Evolutionary conservation across 2,888 invertebrate genomes (phyloP).

Genomic region (Lasiommata megera): DNA sequence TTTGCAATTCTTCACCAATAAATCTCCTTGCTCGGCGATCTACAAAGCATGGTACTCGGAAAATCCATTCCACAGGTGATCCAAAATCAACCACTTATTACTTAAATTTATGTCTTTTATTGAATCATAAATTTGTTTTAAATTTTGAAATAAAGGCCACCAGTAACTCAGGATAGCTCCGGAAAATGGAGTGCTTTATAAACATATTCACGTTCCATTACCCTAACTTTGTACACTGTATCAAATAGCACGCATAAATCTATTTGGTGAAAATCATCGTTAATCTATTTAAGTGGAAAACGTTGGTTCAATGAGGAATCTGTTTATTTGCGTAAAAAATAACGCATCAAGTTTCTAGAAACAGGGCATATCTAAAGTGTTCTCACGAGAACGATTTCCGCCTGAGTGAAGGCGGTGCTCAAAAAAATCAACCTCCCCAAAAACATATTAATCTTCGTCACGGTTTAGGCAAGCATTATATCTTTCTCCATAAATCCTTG

Average conservation of each 20-base stretch:
- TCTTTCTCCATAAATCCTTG: conserved; percentile 13
- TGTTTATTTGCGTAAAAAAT: conserved; percentile 5
- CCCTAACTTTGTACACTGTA: too few relatives aligned
- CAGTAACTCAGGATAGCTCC: too few relatives aligned
- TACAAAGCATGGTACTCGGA: too few relatives aligned
- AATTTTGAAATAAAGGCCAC: too few relatives aligned
- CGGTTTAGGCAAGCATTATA: conserved; percentile 12
- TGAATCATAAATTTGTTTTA: too few relatives aligned
- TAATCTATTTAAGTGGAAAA: background rate
- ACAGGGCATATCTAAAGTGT: background rate
- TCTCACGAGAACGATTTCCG: conserved; percentile 5
- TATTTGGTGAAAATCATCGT: background rate
- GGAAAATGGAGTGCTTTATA: background rate
- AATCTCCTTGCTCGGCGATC: too few relatives aligned
- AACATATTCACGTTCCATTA: background rate
- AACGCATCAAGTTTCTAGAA: background rate
- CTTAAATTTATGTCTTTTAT: too few relatives aligned
- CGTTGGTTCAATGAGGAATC: background rate
- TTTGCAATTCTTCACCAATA: too few relatives aligned
- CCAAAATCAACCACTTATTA: too few relatives aligned
- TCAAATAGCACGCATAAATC: background rate
- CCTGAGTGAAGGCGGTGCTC: conserved; percentile 1
- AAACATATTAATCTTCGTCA: conserved; percentile 16
- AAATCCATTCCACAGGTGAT: too few relatives aligned
- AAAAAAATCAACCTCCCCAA: conserved; percentile 9